Evolutionary conservation across 2,888 invertebrate species (phyloP).

Genomic region (Cryptophagus acutangulus): DNA sequence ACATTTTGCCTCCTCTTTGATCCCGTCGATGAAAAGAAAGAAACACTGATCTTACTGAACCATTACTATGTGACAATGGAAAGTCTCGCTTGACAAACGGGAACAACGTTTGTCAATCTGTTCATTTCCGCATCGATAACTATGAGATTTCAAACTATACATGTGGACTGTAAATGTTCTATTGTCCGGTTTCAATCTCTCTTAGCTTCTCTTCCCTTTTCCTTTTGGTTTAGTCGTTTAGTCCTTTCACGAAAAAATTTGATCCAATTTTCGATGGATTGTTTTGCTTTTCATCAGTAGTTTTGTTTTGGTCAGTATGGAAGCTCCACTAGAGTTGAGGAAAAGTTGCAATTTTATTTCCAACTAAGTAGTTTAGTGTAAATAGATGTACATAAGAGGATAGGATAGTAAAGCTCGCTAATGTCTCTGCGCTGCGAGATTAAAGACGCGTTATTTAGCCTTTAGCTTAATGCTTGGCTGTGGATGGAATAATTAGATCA

Average conservation of each 20-base stretch:
- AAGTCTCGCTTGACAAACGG: conserved; percentile 40
- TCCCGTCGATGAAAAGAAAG: conserved; percentile 18
- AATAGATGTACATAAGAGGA: no score
- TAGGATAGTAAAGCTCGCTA: no score
- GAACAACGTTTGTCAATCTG: conserved; percentile 45
- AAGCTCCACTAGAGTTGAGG: no score
- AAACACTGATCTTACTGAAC: conserved; percentile 30
- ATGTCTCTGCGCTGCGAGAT: conserved; percentile 39
- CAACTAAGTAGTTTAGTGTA: no score
- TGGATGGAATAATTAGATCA: conserved; percentile 48
- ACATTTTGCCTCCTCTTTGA: conserved; percentile 17
- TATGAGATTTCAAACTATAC: conserved; percentile 30
- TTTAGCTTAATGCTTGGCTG: conserved; percentile 43
- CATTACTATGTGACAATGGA: conserved; percentile 42
- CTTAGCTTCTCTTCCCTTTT: no score
- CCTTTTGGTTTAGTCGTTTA: no score
- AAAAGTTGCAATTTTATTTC: no score
- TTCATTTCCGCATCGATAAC: conserved; percentile 43
- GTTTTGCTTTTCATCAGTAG: no score
- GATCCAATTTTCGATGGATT: no score
- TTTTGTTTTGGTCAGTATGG: no score
- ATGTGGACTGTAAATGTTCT: conserved; percentile 5
- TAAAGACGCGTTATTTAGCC: conserved; percentile 47
- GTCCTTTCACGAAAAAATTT: no score
- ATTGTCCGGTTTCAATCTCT: no score